phyloP scores from a whole-genome alignment of 2,797 vertebrate species.

The Ptychobarbus kaznakovi region DNA sequence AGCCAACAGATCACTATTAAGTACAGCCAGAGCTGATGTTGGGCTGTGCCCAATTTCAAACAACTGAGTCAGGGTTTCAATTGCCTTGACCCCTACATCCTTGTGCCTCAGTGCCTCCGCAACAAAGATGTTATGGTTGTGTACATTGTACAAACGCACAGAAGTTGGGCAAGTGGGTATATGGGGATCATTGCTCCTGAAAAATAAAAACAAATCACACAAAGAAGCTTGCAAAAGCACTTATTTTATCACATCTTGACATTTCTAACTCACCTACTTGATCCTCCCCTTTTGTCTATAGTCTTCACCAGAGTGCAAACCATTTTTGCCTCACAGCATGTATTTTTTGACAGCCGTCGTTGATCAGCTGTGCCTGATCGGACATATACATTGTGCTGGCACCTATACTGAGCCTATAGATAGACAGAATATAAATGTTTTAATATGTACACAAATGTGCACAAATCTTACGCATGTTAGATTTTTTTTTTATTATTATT shows the following conservation, averaged over 20 bases:
- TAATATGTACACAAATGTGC: neutral
- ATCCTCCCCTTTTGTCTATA: neutral
- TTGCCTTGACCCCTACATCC: neutral
- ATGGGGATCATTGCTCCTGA: neutral
- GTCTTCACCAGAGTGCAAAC: neutral
- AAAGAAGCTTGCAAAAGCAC: neutral
- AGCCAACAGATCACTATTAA: conserved; percentile 2
- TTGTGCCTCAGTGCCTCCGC: neutral
- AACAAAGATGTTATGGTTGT: neutral
- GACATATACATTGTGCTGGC: neutral
- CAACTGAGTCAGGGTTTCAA: neutral
- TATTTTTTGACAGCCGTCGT: neutral
- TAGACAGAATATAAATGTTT: neutral
- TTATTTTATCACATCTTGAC: neutral
- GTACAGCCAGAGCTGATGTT: neutral
- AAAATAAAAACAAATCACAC: neutral
- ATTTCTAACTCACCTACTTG: neutral
- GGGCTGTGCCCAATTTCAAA: neutral
- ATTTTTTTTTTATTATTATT: neutral
- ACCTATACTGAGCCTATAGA: neutral
- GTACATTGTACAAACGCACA: neutral
- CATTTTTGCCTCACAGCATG: neutral
- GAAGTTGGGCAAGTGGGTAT: neutral
- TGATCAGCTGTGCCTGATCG: neutral
- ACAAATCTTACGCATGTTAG: neutral